Base-by-base conservation (phyloP, 2,113 vertebrate species). In the Cyprinodon tularosa region DNA sequence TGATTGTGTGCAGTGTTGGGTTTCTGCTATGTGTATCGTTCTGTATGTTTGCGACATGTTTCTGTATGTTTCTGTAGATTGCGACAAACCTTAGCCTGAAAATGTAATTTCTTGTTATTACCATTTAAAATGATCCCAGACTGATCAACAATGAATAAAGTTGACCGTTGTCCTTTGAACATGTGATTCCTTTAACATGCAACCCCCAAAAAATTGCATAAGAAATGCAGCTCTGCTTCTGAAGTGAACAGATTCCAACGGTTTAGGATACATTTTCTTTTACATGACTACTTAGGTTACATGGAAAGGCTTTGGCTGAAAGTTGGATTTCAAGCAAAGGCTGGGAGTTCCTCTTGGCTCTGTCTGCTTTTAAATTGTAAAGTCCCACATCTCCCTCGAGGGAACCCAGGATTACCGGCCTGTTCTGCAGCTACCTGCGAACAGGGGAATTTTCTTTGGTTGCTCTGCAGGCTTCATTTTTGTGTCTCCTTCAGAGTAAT, bases 361-460 rank as follows among this genome's bases (percentile, higher is more conserved):
- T 81, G 66, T 66, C 64, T 36, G 72, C 65, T 64, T 91, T 89
- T 77, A 80, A 75, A 73, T 63, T 39, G 66, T 88, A 90, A 88
- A 85, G 83, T 82, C 88, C 74, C 86, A 64, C 71, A 68, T 60
- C 77, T 87, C 80, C 72, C 69, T 66, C 20, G 70, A 82, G 76
- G 76, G 73, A 62, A 38, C 37, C 71, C 15, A 14, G 87, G 77
- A 90, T 92, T 79, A 84, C 74, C 57, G 68, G 59, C 74, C 57
- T 71, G 53, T 81, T 81, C 76, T 66, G 66, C 62, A 75, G 42
- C 65, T 73, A 86, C 83, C 83, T 86, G 86, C 80, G 82, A 75
- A 45, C 68, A 78, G 36, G 7, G 60, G 62, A 62, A 70, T 80
- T 73, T 73, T 53, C 61, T 72, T 71, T 75, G 29, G 29, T 76